These are phyloP conservation scores for Penelope pileata DNA, from an alignment of 2,113 vertebrate genomes.

Conservation along the genomic window DNA sequence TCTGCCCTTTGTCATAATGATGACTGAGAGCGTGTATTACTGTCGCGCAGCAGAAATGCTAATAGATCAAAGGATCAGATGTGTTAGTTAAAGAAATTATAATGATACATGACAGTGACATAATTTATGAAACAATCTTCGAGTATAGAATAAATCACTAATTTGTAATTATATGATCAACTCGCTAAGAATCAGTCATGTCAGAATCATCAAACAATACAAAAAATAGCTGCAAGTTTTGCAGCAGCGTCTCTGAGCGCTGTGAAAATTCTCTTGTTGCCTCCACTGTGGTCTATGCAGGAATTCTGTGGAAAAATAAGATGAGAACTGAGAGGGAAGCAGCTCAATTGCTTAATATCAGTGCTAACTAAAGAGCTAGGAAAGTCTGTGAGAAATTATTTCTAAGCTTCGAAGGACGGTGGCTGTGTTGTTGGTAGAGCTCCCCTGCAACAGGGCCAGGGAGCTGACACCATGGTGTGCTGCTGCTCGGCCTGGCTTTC, in stretches of 20 bases:
- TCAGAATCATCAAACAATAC: constrained; percentile 12
- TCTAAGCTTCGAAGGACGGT: not conserved
- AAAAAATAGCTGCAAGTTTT: not conserved
- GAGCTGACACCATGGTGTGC: not conserved
- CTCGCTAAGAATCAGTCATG: constrained; percentile 24
- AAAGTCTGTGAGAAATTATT: not conserved
- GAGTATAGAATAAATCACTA: constrained; percentile 44
- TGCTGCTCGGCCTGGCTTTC: not conserved
- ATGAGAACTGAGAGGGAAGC: not conserved
- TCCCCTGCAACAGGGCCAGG: not conserved
- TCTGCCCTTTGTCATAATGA: not conserved
- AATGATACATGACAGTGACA: constrained; percentile 65
- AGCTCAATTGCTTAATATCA: not conserved
- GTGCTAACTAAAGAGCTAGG: not conserved
- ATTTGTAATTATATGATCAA: constrained; percentile 67
- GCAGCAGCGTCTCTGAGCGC: not conserved
- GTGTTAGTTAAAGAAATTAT: constrained; percentile 38
- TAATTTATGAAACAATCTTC: constrained; percentile 61
- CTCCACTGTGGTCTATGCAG: not conserved
- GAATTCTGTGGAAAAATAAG: not conserved
- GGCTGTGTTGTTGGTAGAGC: not conserved
- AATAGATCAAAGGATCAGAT: constrained; percentile 7
- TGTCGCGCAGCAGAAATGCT: not conserved
- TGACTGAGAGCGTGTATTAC: not conserved
- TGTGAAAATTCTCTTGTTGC: not conserved